These are phyloP conservation scores for Drosophila mojavensis DNA, from an alignment of 1,140 invertebrate genomes.

Conservation along the genomic window DNA sequence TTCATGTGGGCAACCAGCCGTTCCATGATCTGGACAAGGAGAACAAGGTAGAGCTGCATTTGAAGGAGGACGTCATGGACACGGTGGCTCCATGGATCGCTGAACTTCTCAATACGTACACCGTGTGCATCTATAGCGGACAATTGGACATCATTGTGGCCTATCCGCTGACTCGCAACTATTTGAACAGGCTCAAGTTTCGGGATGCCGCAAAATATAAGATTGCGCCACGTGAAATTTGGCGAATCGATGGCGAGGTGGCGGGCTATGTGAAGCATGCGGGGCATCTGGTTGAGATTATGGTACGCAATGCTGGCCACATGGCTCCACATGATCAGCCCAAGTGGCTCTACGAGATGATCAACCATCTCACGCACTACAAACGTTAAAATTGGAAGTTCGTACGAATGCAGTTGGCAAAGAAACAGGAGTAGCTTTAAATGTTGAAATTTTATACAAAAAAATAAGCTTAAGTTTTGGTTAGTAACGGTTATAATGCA, in stretches of 20 bases:
- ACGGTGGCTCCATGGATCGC: conserved; percentile 91
- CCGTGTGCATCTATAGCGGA: conserved; percentile 91
- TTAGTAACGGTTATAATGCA: not conserved
- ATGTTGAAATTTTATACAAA: not conserved
- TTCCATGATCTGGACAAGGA: conserved; percentile 86
- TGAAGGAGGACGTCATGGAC: conserved; percentile 92
- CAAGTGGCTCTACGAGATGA: conserved; percentile 90
- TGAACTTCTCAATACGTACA: conserved; percentile 88
- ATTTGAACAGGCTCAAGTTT: conserved; percentile 89
- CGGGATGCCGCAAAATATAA: conserved; percentile 87
- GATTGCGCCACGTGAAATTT: conserved; percentile 87
- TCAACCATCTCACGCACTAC: conserved; percentile 89
- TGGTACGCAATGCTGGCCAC: conserved; percentile 92
- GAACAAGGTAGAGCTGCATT: conserved; percentile 87
- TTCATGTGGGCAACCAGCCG: conserved; percentile 92
- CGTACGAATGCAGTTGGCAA: conserved; percentile 1
- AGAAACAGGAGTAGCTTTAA: conserved; percentile 7
- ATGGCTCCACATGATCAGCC: conserved; percentile 94
- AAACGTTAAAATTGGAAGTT: conserved; percentile 78
- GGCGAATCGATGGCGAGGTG: conserved; percentile 88
- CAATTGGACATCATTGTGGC: conserved; percentile 94
- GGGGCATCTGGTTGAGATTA: conserved; percentile 90
- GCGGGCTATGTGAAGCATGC: conserved; percentile 91
- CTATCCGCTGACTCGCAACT: conserved; percentile 91
- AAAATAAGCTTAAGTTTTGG: not conserved